Base-by-base conservation (phyloP, 1,140 invertebrate genomes). In the Argopecten irradians region DNA sequence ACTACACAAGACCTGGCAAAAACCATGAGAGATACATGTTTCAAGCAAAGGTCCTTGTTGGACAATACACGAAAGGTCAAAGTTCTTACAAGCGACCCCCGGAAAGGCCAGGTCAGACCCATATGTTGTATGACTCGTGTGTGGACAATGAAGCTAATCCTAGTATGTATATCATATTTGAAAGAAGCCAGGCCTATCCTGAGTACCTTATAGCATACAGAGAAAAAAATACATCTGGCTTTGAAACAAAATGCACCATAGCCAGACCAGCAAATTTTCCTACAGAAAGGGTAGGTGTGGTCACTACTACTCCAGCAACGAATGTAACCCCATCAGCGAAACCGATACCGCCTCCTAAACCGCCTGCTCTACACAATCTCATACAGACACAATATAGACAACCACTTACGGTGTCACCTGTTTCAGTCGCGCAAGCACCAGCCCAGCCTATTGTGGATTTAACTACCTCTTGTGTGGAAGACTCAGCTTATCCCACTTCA, bases 121-220 rank as follows among this genome's bases (percentile, higher is more conserved):
- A 91, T 35, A 88, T 87, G 35, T 36, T 89, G n/a, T 93, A 92
- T 71, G 91, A 93, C 86, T 91, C 89, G 13, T 93, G 92, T 83
- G 92, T 93, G 0, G 90, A 93, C 83, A 83, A 90, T 71, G n/a
- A 43, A 22, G 71, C 34, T 1, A 83, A 90, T 22, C 93, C 93
- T 22, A 41, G 46, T 1, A 91, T 93, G 34, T 93, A 90, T 87
- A 91, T 93, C 13, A 89, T 93, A 22, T 93, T 92, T 89, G 93
- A 93, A 41, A 83, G 43, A 19, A 88, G 82, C 19, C 93, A 93
- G 83, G 88, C 87, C 33, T 93, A 93, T 84, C 93, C 93, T 14
- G 91, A 92, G 84, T 93, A 92, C 41, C 46, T 93, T 0, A 91
- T 93, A 71, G 55, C 55, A 7, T 71, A 71, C 55, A 71, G 55